phyloP scores from a whole-genome alignment of 2,888 invertebrate genomes.

The Cryptosula pallasiana region DNA sequence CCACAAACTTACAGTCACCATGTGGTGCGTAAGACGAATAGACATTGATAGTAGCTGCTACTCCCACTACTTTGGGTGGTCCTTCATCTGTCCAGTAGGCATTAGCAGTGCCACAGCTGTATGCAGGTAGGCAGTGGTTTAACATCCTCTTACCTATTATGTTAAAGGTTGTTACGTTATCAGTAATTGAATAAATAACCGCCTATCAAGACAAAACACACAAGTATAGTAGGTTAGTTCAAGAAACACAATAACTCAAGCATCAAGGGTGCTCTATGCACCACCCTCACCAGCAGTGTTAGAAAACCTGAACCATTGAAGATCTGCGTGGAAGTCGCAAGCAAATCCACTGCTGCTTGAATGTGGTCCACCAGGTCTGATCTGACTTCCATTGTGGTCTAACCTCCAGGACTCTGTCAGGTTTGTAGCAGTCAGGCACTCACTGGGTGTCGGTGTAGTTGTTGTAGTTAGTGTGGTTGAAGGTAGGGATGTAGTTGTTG shows the following conservation, averaged over 20 bases:
- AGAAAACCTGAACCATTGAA: neutral
- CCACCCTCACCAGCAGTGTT: neutral
- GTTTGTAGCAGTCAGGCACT: neutral
- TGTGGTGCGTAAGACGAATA: neutral
- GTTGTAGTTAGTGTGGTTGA: too few species aligned
- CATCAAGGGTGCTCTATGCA: too few species aligned
- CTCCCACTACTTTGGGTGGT: neutral
- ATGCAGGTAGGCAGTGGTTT: neutral
- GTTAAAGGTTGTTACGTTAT: neutral
- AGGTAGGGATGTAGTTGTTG: too few species aligned
- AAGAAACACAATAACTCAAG: too few species aligned
- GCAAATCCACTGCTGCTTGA: neutral
- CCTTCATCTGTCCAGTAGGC: neutral
- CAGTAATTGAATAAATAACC: neutral
- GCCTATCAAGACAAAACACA: neutral
- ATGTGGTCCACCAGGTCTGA: neutral
- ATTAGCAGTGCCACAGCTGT: neutral
- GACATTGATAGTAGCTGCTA: neutral
- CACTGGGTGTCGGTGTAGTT: neutral
- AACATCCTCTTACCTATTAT: slow-evolving; percentile 3
- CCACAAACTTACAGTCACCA: neutral
- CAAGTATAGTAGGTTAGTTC: too few species aligned
- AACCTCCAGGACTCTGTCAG: neutral
- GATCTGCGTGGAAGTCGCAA: neutral
- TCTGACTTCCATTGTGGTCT: neutral